Conservation (phyloP, 2,888 invertebrate species). For the Abrostola triplasia region DNA sequence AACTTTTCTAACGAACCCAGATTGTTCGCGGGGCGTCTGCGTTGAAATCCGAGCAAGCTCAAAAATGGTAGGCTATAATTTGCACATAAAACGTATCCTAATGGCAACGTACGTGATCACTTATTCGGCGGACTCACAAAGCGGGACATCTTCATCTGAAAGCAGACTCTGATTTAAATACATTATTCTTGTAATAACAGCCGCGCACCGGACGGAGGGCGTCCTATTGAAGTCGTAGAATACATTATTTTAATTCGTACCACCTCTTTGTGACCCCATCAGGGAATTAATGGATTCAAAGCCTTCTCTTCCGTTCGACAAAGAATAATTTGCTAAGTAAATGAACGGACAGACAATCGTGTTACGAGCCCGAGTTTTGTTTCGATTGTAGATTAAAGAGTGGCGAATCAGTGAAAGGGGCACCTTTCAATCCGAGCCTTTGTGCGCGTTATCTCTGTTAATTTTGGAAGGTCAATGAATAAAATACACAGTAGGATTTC, state of each 20-base stretch:
- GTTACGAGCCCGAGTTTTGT: slow-evolving; percentile 85
- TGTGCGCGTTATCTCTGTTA: slow-evolving; percentile 84
- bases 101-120: slow-evolving; percentile 86
- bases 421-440: slow-evolving; percentile 79
- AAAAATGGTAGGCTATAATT: slow-evolving; percentile 87
- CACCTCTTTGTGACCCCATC: slow-evolving; percentile 88
- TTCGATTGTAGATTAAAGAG: slow-evolving; percentile 87
- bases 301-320: slow-evolving; percentile 87
- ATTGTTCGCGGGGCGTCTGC: slow-evolving; percentile 72
- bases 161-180: slow-evolving; percentile 87
- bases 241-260: slow-evolving; percentile 88
- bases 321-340: slow-evolving; percentile 89
- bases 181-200: slow-evolving; percentile 87
- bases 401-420: slow-evolving; percentile 81
- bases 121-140: slow-evolving; percentile 84
- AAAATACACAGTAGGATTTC: slow-evolving; percentile 78
- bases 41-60: slow-evolving; percentile 77
- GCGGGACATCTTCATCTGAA: slow-evolving; percentile 85
- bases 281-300: slow-evolving; percentile 88
- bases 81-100: slow-evolving; percentile 88
- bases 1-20: slow-evolving; percentile 84
- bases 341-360: slow-evolving; percentile 87
- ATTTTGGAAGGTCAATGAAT: slow-evolving; percentile 85
- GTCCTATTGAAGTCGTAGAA: slow-evolving; percentile 86
- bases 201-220: slow-evolving; percentile 82